These are phyloP conservation scores for Conus canariensis DNA, from an alignment of 2,888 invertebrate genomes.

Conservation along the genomic window DNA sequence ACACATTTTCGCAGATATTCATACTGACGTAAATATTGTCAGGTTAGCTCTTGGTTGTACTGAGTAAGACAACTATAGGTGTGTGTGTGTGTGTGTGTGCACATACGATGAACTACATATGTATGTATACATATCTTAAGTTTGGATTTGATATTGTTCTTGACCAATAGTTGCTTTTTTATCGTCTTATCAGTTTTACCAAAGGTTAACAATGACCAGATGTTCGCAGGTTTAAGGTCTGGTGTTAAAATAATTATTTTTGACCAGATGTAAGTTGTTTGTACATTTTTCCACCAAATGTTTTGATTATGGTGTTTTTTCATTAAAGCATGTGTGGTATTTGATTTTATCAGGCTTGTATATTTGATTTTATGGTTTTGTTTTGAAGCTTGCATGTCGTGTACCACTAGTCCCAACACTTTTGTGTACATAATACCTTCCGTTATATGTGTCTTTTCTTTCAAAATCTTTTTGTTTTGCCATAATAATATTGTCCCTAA, in stretches of 20 bases:
- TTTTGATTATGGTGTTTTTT: not conserved
- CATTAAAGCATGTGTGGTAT: not conserved
- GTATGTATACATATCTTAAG: too few relatives aligned
- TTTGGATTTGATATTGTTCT: not conserved
- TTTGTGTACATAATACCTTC: not conserved
- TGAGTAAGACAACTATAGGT: not conserved
- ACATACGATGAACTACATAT: not conserved
- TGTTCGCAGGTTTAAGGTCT: not conserved
- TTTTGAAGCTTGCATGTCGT: not conserved
- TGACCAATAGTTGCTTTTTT: not conserved
- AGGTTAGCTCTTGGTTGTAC: too few relatives aligned
- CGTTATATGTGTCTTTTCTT: not conserved
- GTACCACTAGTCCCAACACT: conserved; percentile 25
- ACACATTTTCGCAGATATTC: too few relatives aligned
- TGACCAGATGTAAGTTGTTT: not conserved
- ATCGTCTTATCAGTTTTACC: not conserved
- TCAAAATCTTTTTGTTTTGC: not conserved
- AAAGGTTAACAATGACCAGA: not conserved
- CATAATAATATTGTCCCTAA: not conserved
- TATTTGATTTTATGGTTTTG: not conserved
- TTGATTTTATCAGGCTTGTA: not conserved
- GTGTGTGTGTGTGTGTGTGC: not conserved
- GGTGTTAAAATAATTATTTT: not conserved
- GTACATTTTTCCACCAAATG: not conserved
- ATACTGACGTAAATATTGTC: too few relatives aligned